Conservation (phyloP, 2,113 vertebrate genomes). For the Apus apus region DNA sequence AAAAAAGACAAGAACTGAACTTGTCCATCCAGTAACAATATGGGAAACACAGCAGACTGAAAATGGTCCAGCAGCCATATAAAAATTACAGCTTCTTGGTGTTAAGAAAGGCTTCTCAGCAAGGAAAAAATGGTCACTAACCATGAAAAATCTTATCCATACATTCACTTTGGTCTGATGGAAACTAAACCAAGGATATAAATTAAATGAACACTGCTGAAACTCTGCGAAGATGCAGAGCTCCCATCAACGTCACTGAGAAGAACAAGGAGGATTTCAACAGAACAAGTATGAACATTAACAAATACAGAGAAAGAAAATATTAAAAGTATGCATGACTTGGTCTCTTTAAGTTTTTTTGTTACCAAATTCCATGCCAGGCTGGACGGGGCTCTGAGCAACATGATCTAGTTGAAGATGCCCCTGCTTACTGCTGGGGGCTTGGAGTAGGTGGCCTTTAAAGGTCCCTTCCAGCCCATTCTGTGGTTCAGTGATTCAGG, state of each 20-base stretch:
- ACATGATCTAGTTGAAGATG: background rate
- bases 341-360: background rate
- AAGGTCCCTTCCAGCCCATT: background rate
- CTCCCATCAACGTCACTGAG: background rate
- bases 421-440: no score
- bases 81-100: background rate
- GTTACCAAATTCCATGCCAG: background rate
- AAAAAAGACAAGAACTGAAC: background rate
- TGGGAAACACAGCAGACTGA: background rate
- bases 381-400: accelerated
- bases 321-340: background rate
- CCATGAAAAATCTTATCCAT: background rate
- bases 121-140: background rate
- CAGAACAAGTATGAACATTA: background rate
- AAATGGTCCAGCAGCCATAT: background rate
- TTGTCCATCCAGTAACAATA: background rate
- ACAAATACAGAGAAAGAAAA: background rate
- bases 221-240: background rate
- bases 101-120: background rate
- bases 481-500: background rate
- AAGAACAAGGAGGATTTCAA: background rate
- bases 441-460: background rate
- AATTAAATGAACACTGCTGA: accelerated
- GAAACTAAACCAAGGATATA: background rate
- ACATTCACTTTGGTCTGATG: background rate